phyloP scores from a whole-genome alignment of 2,797 vertebrate genomes.

The Takifugu rubripes region DNA sequence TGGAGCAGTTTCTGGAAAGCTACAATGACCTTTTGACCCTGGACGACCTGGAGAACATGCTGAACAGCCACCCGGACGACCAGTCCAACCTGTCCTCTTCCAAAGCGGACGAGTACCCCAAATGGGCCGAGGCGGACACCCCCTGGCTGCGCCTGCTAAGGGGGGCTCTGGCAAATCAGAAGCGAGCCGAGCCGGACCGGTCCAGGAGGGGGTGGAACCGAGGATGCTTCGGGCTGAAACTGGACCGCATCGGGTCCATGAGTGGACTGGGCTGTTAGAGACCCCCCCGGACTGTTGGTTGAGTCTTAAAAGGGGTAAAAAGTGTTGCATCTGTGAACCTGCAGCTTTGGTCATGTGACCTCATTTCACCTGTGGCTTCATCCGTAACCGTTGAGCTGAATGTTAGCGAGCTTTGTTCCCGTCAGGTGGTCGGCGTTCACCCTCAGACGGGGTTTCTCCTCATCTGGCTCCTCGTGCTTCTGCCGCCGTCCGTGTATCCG shows the following conservation, averaged over 20 bases:
- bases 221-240: conserved; percentile 86
- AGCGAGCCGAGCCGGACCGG: conserved; percentile 77
- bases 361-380: conserved; percentile 45
- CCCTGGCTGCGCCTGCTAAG: conserved; percentile 80
- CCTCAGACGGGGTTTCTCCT: conserved; percentile 19
- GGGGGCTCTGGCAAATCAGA: conserved; percentile 76
- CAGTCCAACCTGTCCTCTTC: conserved; percentile 59
- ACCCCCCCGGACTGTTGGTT: conserved; percentile 42
- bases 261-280: conserved; percentile 86
- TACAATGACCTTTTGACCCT: conserved; percentile 80
- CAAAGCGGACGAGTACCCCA: conserved; percentile 70
- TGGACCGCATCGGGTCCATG: conserved; percentile 86
- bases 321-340: conserved; percentile 18
- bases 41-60: conserved; percentile 78
- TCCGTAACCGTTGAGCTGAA: conserved; percentile 32
- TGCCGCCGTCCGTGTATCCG: background rate
- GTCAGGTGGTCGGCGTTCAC: conserved; percentile 23
- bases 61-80: conserved; percentile 71
- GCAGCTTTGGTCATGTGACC: conserved; percentile 54
- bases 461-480: conserved; percentile 32
- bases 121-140: conserved; percentile 73
- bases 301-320: too few relatives aligned
- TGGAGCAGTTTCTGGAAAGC: conserved; percentile 78
- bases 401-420: conserved; percentile 48
- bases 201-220: conserved; percentile 78